These are phyloP conservation scores for Mystacides longicornis DNA, from an alignment of 2,888 invertebrate species.

Conservation along the genomic window DNA sequence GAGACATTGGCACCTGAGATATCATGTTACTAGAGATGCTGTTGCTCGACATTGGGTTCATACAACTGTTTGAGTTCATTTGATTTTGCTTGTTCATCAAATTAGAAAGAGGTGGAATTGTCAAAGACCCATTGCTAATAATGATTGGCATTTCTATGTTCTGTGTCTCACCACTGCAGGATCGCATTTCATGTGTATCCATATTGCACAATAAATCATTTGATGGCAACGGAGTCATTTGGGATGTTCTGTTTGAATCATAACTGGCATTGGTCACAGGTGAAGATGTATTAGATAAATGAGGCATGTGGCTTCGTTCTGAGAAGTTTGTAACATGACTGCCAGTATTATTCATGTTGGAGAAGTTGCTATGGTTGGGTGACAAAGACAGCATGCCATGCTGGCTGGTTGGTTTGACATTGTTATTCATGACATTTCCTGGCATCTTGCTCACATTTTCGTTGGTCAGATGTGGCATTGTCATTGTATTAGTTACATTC, in stretches of 20 bases:
- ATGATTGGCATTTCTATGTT: conserved; percentile 15
- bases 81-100: conserved; percentile 44
- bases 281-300: conserved; percentile 9
- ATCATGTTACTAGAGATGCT: conserved; percentile 24
- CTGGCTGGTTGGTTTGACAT: conserved; percentile 16
- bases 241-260: conserved; percentile 15
- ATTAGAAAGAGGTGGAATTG: conserved; percentile 43
- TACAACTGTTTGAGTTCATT: conserved; percentile 46
- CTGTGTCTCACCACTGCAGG: conserved; percentile 16
- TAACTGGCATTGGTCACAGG: conserved; percentile 15
- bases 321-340: conserved; percentile 45
- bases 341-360: conserved; percentile 45
- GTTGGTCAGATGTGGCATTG: neutral
- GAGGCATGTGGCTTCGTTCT: conserved; percentile 35
- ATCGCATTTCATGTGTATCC: conserved; percentile 16
- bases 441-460: conserved; percentile 11
- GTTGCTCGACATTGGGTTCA: conserved; percentile 38
- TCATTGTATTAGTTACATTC: conserved; percentile 8
- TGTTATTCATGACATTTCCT: conserved; percentile 6
- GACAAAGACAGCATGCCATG: conserved; percentile 33
- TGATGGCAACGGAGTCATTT: conserved; percentile 18
- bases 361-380: conserved; percentile 42
- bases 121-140: conserved; percentile 33
- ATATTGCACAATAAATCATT: conserved; percentile 16
- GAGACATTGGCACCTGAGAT: conserved; percentile 24